Percentiles rank a stretch among this genome's conserved stretches.
Conservation (phyloP, 2,888 invertebrate genomes). For the Amiota minor region DNA sequence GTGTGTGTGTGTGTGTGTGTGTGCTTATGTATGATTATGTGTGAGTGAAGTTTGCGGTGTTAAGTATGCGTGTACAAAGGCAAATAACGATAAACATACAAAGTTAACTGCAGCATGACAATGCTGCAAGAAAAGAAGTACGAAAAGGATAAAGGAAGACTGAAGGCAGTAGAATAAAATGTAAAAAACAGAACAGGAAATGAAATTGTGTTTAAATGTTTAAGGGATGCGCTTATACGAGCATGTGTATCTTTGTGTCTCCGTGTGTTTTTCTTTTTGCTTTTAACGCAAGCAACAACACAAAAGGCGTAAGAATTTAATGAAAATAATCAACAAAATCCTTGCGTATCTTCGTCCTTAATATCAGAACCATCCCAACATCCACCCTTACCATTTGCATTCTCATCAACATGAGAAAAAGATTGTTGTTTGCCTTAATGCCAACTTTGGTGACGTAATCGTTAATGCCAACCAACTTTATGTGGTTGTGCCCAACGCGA, state of each 20-base stretch:
- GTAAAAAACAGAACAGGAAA: conserved; percentile 36
- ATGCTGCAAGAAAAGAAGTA: conserved; percentile 2
- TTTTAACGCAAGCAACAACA: conserved; percentile 13
- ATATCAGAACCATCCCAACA: conserved; percentile 28
- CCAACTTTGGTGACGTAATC: conserved; percentile 40
- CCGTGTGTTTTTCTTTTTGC: conserved; percentile 36
- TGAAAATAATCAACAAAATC: conserved; percentile 67
- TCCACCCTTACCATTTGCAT: not conserved
- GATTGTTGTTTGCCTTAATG: not conserved
- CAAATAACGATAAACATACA: conserved; percentile 68
- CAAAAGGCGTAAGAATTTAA: conserved; percentile 66
- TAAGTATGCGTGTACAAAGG: conserved; percentile 66
- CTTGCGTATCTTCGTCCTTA: conserved; percentile 32
- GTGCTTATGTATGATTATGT: conserved; percentile 35
- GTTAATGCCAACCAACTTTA: conserved; percentile 57
- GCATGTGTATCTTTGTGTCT: conserved; percentile 26
- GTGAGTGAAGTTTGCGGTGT: conserved; percentile 48
- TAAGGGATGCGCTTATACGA: conserved; percentile 2
- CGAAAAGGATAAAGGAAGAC: not conserved
- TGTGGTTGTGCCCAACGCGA: conserved; percentile 59
- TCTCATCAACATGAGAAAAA: conserved; percentile 11
- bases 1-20: not conserved
- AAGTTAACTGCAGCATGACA: conserved; percentile 60
- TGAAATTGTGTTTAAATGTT: conserved; percentile 44
- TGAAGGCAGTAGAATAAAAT: not conserved